Percentiles rank a stretch among this genome's conserved stretches.
phyloP scores from a whole-genome alignment of 2,888 invertebrate species.

The Plebejus argus region DNA sequence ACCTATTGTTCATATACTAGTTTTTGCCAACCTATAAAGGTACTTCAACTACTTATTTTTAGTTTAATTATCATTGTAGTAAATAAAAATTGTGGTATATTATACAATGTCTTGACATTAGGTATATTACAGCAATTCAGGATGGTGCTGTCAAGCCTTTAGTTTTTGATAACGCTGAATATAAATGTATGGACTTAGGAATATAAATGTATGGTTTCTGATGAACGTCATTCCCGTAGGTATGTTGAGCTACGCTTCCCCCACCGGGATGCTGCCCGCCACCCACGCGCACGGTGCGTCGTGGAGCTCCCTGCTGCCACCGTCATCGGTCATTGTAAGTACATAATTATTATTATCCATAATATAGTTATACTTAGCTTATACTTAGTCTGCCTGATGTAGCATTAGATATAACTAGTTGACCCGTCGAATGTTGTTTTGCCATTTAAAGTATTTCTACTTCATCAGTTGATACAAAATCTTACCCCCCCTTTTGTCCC shows the following conservation, averaged over 20 bases:
- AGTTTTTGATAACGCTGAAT: not conserved
- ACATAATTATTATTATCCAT: too few species aligned
- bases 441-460: too few species aligned
- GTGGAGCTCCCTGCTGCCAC: constrained; percentile 62
- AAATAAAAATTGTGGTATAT: too few species aligned
- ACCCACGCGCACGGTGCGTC: constrained; percentile 57
- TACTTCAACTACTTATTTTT: not conserved
- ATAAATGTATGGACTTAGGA: not conserved
- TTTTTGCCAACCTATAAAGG: not conserved
- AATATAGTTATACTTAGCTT: too few species aligned
- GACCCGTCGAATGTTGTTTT: too few species aligned
- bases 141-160: not conserved
- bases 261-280: constrained; percentile 73
- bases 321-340: constrained; percentile 67
- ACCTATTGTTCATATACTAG: not conserved
- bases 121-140: not conserved
- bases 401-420: too few species aligned
- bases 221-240: constrained; percentile 45
- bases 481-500: too few species aligned
- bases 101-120: too few species aligned
- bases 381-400: too few species aligned
- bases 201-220: not conserved
- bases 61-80: not conserved
- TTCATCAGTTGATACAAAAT: too few species aligned
- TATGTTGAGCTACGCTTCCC: constrained; percentile 73